These are phyloP conservation scores for Melanchra persicariae DNA, from an alignment of 2,888 invertebrate genomes.

Conservation along the genomic window DNA sequence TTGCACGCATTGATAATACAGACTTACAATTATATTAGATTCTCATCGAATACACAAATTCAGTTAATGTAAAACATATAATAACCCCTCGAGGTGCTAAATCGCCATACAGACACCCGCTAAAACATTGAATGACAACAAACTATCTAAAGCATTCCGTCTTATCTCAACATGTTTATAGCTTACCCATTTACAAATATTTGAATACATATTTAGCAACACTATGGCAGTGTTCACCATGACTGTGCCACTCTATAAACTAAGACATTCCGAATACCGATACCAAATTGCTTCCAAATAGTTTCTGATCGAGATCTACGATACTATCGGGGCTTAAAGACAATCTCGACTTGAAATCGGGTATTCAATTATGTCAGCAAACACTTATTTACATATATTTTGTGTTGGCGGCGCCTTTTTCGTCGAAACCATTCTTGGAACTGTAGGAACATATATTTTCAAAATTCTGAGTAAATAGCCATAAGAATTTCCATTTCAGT, in stretches of 20 bases:
- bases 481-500: slow-evolving; percentile 26
- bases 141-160: slow-evolving; percentile 72
- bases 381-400: slow-evolving; percentile 79
- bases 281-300: slow-evolving; percentile 82
- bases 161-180: slow-evolving; percentile 76
- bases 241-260: slow-evolving; percentile 74
- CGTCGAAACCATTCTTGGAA: slow-evolving; percentile 36
- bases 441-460: slow-evolving; percentile 43
- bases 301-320: slow-evolving; percentile 78
- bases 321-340: slow-evolving; percentile 76
- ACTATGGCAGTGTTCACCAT: slow-evolving; percentile 71
- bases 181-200: slow-evolving; percentile 80
- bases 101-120: slow-evolving; percentile 27
- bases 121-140: slow-evolving; percentile 66
- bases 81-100: slow-evolving; percentile 31
- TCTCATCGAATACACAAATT: neutral
- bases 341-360: slow-evolving; percentile 74
- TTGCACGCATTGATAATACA: too few relatives aligned
- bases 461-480: slow-evolving; percentile 33
- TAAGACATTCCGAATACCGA: slow-evolving; percentile 75
- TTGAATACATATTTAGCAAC: slow-evolving; percentile 81
- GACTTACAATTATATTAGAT: neutral
- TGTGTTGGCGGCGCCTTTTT: slow-evolving; percentile 69
- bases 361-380: slow-evolving; percentile 79
- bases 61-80: slow-evolving; percentile 3